Conservation (phyloP, 2,797 vertebrate species). For the Phoebastria nigripes region DNA sequence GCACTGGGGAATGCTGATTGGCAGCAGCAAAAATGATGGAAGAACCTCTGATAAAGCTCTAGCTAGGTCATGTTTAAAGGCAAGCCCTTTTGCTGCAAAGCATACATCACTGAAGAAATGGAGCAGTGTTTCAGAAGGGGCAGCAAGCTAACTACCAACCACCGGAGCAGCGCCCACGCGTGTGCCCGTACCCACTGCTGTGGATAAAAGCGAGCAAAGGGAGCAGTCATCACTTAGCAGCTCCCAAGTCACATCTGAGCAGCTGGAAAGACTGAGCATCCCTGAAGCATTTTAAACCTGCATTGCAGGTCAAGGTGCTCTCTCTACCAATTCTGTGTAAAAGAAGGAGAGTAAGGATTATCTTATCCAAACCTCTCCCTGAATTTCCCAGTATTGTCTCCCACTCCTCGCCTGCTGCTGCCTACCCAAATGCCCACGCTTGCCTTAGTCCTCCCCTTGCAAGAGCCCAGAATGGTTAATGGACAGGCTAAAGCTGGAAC, state of each 20-base stretch:
- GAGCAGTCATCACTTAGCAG: background rate
- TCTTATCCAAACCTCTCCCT: background rate
- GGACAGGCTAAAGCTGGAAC: background rate
- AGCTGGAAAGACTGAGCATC: background rate
- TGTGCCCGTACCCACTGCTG: background rate
- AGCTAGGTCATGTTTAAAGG: background rate
- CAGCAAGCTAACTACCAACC: background rate
- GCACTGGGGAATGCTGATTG: background rate
- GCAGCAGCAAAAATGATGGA: background rate
- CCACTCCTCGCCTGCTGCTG: background rate
- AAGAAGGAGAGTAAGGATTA: background rate
- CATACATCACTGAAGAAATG: background rate
- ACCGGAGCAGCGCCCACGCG: accelerated
- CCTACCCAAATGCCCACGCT: accelerated
- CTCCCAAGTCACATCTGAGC: background rate
- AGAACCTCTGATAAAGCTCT: background rate
- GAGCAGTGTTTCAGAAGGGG: background rate
- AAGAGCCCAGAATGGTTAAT: background rate
- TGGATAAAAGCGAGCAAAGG: background rate
- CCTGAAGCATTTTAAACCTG: background rate
- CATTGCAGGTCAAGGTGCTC: background rate
- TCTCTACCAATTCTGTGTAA: background rate
- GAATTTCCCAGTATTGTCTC: background rate
- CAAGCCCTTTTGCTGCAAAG: background rate
- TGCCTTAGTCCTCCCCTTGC: background rate